Conservation (phyloP, 2,113 vertebrate genomes). For the Tricholaema leucomelas region DNA sequence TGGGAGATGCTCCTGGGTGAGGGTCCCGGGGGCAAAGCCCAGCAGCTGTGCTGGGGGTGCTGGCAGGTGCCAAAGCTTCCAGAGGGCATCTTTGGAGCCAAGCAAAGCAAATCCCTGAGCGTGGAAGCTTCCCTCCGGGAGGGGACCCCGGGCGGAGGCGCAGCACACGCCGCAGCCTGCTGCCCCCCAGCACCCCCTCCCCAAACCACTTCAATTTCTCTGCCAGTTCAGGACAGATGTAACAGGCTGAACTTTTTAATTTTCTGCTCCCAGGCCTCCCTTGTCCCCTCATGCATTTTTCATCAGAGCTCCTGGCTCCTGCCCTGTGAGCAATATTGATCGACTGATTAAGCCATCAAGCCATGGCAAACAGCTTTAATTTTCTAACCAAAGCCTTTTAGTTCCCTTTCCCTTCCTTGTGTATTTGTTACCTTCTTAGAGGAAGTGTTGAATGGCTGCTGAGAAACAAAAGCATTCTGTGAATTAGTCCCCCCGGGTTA, state of each 20-base stretch:
- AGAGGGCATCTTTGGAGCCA: constrained; percentile 59
- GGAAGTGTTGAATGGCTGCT: background rate
- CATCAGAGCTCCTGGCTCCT: constrained; percentile 71
- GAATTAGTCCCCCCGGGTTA: background rate
- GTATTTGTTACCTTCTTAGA: background rate
- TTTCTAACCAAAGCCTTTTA: constrained; percentile 59
- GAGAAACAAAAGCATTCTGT: background rate
- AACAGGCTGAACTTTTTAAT: constrained; percentile 78
- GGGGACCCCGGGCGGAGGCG: background rate
- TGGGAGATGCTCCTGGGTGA: background rate
- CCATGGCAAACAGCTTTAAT: constrained; percentile 83
- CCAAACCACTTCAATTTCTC: constrained; percentile 67
- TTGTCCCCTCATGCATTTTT: constrained; percentile 85
- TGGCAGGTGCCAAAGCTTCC: constrained; percentile 35
- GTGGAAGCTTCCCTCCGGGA: background rate
- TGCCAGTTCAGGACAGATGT: constrained; percentile 79
- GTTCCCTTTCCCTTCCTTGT: constrained; percentile 6
- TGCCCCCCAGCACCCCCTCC: constrained; percentile 14
- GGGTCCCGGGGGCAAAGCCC: background rate
- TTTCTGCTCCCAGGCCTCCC: constrained; percentile 75
- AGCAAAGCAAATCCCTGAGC: constrained; percentile 54
- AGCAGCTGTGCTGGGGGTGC: background rate
- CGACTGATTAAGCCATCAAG: constrained; percentile 87
- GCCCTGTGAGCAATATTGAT: constrained; percentile 81
- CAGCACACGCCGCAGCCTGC: background rate